phyloP scores from a whole-genome alignment of 2,797 vertebrate genomes.

The Notoglanidium macrostoma region DNA sequence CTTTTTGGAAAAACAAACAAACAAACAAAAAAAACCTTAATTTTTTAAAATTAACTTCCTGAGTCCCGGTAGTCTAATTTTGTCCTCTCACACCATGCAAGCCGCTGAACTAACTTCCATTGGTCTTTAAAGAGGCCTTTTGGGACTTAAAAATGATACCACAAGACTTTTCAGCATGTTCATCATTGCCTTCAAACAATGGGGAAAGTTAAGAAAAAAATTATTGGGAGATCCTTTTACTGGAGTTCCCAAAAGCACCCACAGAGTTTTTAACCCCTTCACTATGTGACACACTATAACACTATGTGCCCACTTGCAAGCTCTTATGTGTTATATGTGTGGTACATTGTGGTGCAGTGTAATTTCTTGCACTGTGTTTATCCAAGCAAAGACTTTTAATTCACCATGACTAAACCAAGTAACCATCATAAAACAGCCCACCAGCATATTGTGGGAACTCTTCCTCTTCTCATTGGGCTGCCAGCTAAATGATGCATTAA shows the following conservation, averaged over 20 bases:
- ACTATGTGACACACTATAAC: not conserved
- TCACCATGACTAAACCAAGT: not conserved
- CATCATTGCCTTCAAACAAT: too few relatives aligned
- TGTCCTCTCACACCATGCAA: too few relatives aligned
- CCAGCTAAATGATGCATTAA: not conserved
- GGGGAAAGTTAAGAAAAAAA: too few relatives aligned
- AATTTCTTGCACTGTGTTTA: not conserved
- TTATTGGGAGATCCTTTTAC: too few relatives aligned
- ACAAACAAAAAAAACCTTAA: not conserved
- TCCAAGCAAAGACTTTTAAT: not conserved
- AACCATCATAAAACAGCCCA: slow-evolving; percentile 2
- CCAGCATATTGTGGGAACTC: not conserved
- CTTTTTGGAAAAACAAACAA: not conserved
- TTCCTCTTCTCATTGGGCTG: not conserved
- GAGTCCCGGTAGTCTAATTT: too few relatives aligned
- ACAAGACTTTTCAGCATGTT: too few relatives aligned
- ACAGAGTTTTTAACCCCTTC: not conserved
- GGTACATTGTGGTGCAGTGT: not conserved
- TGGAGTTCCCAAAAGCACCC: not conserved
- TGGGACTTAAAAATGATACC: too few relatives aligned
- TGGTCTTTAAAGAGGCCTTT: too few relatives aligned
- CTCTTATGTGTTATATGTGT: not conserved
- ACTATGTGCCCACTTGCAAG: not conserved
- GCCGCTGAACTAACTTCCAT: too few relatives aligned
- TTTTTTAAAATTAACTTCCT: not conserved